A percentile compares a stretch with the other conserved stretches of the same genome.
phyloP scores from a whole-genome alignment of 1,140 invertebrate species.

The Latrodectus geometricus region DNA sequence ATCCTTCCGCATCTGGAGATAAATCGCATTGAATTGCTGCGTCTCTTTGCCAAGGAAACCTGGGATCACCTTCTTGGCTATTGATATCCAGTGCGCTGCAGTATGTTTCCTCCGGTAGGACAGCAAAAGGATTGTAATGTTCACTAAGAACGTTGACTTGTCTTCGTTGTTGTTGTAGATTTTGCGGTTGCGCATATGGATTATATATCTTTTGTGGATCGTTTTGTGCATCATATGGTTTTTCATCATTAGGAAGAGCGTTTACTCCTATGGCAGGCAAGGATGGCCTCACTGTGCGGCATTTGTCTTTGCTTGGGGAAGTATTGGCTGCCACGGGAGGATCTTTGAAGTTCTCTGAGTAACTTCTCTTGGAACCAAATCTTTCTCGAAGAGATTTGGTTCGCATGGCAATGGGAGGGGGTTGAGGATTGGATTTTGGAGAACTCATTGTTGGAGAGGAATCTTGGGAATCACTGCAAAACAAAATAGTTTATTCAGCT shows the following conservation, averaged over 20 bases:
- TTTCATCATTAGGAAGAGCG: not conserved
- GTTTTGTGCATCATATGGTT: not conserved
- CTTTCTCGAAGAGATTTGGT: conserved; percentile 65
- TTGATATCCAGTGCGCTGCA: conserved; percentile 67
- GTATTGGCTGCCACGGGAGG: conserved; percentile 4
- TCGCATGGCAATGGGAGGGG: conserved; percentile 26
- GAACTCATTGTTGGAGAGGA: conserved; percentile 2
- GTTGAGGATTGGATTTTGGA: not conserved
- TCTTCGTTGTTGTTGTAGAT: conserved; percentile 33
- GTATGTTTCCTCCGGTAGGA: conserved; percentile 64
- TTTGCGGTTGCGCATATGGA: conserved; percentile 27
- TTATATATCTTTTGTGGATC: conserved; percentile 39
- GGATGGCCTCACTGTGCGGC: conserved; percentile 25
- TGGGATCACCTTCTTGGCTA: conserved; percentile 66
- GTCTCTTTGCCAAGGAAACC: conserved; percentile 70
- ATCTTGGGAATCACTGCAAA: conserved; percentile 14
- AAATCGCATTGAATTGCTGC: conserved; percentile 68
- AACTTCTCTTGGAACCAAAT: conserved; percentile 66
- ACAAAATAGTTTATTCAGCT: not conserved
- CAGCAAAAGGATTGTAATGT: conserved; percentile 59
- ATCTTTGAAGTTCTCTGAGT: conserved; percentile 66
- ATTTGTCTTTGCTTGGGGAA: conserved; percentile 12
- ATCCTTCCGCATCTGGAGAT: conserved; percentile 57
- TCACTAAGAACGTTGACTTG: conserved; percentile 16
- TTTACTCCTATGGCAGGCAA: conserved; percentile 8